These are phyloP conservation scores for Panopea generosa DNA, from an alignment of 2,888 invertebrate genomes.

Conservation along the genomic window DNA sequence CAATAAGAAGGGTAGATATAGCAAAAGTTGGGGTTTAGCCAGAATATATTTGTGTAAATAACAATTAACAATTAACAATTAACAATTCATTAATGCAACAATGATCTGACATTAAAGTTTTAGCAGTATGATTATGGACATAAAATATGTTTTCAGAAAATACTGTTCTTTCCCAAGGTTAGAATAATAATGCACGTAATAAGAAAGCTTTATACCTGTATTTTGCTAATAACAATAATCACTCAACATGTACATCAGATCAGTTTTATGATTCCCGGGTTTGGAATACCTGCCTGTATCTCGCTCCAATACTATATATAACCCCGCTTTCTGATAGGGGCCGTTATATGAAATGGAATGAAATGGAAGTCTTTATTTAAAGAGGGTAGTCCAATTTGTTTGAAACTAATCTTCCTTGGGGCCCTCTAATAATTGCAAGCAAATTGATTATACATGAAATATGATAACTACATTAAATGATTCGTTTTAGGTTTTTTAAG, in stretches of 20 bases:
- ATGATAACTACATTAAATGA: conserved; percentile 3
- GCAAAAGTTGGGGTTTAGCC: conserved; percentile 1
- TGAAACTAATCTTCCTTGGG: too few relatives aligned
- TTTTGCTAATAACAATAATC: conserved; percentile 1
- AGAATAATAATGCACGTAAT: conserved; percentile 2
- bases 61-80: too few relatives aligned
- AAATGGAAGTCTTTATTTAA: too few relatives aligned
- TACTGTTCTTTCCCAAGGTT: conserved; percentile 3
- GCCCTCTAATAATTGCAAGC: too few relatives aligned
- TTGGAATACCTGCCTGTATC: neutral
- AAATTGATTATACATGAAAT: too few relatives aligned
- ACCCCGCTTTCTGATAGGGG: conserved; percentile 3
- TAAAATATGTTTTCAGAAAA: conserved; percentile 3
- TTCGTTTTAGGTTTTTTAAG: conserved; percentile 3
- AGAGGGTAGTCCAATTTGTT: too few relatives aligned
- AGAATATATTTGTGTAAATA: conserved; percentile 1
- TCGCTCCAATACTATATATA: conserved; percentile 1
- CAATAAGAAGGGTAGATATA: conserved; percentile 3
- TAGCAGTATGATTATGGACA: conserved; percentile 2
- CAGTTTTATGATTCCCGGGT: neutral
- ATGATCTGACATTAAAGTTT: conserved; percentile 3
- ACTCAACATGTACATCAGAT: conserved; percentile 3
- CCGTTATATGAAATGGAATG: conserved; percentile 2
- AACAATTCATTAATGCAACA: conserved; percentile 1
- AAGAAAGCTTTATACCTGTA: conserved; percentile 1